Percentiles rank a stretch among this genome's conserved stretches.
phyloP scores from a whole-genome alignment of 2,888 invertebrate genomes.

The Agrotis puta region DNA sequence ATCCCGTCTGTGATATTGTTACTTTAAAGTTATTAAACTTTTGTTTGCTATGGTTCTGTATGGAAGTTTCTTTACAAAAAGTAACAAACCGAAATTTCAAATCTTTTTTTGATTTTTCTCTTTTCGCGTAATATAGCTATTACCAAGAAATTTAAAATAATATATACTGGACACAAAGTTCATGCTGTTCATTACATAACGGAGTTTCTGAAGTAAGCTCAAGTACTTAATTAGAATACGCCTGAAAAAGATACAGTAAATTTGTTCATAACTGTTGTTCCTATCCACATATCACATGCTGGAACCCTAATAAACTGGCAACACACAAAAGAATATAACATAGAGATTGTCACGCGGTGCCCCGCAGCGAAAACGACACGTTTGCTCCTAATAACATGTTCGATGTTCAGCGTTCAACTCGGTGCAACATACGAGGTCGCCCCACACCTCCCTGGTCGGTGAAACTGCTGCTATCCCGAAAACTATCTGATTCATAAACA shows the following conservation, averaged over 20 bases:
- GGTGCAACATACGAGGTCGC: slow-evolving; percentile 14
- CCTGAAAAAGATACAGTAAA: background rate
- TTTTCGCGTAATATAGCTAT: background rate
- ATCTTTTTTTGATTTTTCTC: background rate
- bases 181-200: too few relatives aligned
- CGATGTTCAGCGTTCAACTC: slow-evolving; percentile 53
- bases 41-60: slow-evolving; percentile 66
- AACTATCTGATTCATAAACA: background rate
- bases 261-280: too few relatives aligned
- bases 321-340: slow-evolving; percentile 69
- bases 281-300: background rate
- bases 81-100: background rate
- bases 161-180: too few relatives aligned
- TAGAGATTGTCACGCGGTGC: slow-evolving; percentile 70
- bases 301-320: slow-evolving; percentile 66
- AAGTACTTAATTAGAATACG: background rate
- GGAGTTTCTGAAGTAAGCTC: background rate
- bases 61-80: background rate
- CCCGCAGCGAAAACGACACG: slow-evolving; percentile 75
- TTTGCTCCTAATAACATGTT: slow-evolving; percentile 73
- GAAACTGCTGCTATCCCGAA: background rate
- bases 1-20: slow-evolving; percentile 66
- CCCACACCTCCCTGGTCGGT: background rate
- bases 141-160: background rate
- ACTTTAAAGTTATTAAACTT: slow-evolving; percentile 45